Base-by-base conservation (phyloP, 2,888 invertebrate species). In the Hoplodrina ambigua region DNA sequence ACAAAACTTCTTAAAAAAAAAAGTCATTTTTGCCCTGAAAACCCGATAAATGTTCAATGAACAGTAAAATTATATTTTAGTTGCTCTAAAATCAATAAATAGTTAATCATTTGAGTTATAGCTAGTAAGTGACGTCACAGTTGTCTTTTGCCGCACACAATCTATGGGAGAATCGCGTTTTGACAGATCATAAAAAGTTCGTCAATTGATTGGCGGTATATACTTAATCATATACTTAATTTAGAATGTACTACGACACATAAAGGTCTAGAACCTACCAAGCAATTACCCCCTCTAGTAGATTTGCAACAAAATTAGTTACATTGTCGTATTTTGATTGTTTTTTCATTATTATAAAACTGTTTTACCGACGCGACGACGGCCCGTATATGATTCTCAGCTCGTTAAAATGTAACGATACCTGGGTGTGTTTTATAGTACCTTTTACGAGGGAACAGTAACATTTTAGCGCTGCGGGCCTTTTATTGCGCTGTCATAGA, bases 401-500 rank as follows among this genome's bases (percentile, higher is more conserved):
- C 91, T 94, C 94, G 96, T 95, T 94, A 95, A 95, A 95, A 88
- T 89, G 89, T 93, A 94, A 93, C 93, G 91, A 93, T 94, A 89
- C 87, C 89, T 87, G 91, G 91, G 91, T 89, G 91, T 91, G 92
- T 94, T 93, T 94, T 95, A 95, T 94, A 91, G 90, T 93, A 86
- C 84, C 78, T 92, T 95, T 95, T 95, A 95, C 91, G 95, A 91
- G 89, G 86, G 90, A 91, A 89, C 91, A 93, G 93, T 93, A 91
- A 95, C 95, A 93, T 94, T 95, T 95, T 95, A 95, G 95, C 94
- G 94, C 93, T 95, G 96, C 95, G 95, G 95, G 95, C 92, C 78
- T 88, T 95, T 95, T 95, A 95, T 93, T 90, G 87, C 92, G 86
- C 90, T 92, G 92, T 92, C 94, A 93, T 95, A 95, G 94, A 92